Base-by-base conservation (phyloP, 2,113 vertebrate species). In the Channa argus region DNA sequence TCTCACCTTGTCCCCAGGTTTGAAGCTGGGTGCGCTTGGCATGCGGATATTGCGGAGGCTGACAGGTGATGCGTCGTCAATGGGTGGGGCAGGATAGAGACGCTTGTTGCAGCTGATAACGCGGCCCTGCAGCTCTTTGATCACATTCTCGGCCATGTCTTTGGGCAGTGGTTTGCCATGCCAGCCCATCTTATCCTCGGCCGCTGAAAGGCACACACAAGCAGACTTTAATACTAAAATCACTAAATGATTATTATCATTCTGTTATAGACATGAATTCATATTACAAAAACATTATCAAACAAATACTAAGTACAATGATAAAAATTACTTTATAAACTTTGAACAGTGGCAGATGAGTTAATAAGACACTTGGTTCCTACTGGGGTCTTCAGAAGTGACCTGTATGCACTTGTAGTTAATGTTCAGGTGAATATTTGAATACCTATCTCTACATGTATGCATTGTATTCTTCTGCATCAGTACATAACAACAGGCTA, bases 171-270 rank as follows among this genome's bases (percentile, higher is more conserved):
- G 95, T 74, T 98, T 99, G 15, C 96, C 97, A 8, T 99, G 97
- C 97, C 97, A 99, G 66, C 93, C 94, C 88, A 97, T 96, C 88
- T 98, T 97, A 76, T 99, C 97, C 93, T 99, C 97, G 59, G 96
- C 84, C 79, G 90, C 97, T 98, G 74, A 68, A 47, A 77, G 12
- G 63, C 37, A 24, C 24, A 24, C 1, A 24, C 24, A 24, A 24
- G 24, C n/a, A n/a, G n/a, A n/a, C n/a, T 24, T 24, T 0, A 3
- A 0, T 58, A 14, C 41, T 43, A 5, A 14, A 54, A 8, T 34
- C 4, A 4, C 46, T 11, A 1, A 24, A 24, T 24, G 24, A 6
- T 62, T 2, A 13, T 47, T 62, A 59, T 11, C 38, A 11, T 43
- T 33, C 2, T 10, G 15, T 44, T 60, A 39, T 9, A 9, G 4